phyloP scores from a whole-genome alignment of 2,113 vertebrate species.

The Spea bombifrons region DNA sequence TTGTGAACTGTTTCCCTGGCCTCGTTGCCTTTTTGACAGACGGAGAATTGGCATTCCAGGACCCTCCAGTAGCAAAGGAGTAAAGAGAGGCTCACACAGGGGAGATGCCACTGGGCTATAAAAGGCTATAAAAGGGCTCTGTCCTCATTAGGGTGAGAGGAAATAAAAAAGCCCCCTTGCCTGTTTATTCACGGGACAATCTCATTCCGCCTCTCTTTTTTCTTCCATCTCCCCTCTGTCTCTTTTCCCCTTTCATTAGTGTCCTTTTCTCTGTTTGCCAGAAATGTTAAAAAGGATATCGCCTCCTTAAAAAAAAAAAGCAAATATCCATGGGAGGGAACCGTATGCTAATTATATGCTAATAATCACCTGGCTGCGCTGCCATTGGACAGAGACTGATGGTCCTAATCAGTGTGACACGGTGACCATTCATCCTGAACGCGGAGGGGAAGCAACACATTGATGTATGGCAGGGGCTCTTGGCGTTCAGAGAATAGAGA shows the following conservation, averaged over 20 bases:
- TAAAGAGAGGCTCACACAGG: slow-evolving; percentile 26
- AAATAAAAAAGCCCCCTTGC: slow-evolving; percentile 32
- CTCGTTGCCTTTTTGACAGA: background rate
- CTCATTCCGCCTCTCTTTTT: slow-evolving; percentile 23
- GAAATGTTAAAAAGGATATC: slow-evolving; percentile 52
- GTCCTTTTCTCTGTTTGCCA: slow-evolving; percentile 46
- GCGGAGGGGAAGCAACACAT: slow-evolving; percentile 44
- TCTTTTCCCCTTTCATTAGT: slow-evolving; percentile 15
- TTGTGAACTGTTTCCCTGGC: background rate
- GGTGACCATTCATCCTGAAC: slow-evolving; percentile 46
- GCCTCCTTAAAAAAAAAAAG: slow-evolving; percentile 15
- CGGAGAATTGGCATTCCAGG: slow-evolving; percentile 7
- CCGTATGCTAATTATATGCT: slow-evolving; percentile 41
- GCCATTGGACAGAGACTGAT: slow-evolving; percentile 39
- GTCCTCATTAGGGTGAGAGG: slow-evolving; percentile 33
- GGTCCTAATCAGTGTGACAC: slow-evolving; percentile 50
- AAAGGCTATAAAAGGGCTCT: slow-evolving; percentile 40
- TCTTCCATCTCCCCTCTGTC: slow-evolving; percentile 29
- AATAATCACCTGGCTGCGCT: slow-evolving; percentile 42
- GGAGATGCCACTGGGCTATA: slow-evolving; percentile 34
- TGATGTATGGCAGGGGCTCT: slow-evolving; percentile 49
- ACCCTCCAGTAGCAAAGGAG: slow-evolving; percentile 1
- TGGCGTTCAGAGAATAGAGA: slow-evolving; percentile 46
- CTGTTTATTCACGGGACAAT: slow-evolving; percentile 35
- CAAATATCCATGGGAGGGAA: slow-evolving; percentile 29